A percentile compares a stretch with the other conserved stretches of the same genome.
Conservation (phyloP, 2,888 invertebrate genomes). For the Polydesmus complanatus region DNA sequence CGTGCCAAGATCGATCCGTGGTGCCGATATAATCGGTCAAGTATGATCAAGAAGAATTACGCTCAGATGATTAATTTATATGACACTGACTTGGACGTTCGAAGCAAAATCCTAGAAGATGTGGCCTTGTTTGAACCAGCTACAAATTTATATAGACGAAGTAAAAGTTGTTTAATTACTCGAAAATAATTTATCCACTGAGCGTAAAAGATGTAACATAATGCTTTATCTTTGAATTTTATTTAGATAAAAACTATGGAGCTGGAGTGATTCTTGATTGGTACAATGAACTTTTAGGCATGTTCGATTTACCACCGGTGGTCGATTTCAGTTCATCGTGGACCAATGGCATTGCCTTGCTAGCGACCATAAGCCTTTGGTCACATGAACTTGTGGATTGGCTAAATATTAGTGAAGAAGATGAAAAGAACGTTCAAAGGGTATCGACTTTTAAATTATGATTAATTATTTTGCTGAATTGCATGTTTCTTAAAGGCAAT, state of each 20-base stretch:
- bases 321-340: conserved; percentile 6
- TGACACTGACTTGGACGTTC: conserved; percentile 11
- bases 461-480: background rate
- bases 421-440: conserved; percentile 6
- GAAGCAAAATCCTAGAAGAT: conserved; percentile 4
- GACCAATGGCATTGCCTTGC: conserved; percentile 8
- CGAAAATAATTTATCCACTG: no score
- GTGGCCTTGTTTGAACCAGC: background rate
- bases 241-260: conserved; percentile 7
- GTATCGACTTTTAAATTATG: background rate
- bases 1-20: conserved; percentile 4
- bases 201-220: background rate
- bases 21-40: background rate
- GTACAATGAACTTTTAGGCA: conserved; percentile 5
- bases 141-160: background rate
- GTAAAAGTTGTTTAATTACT: background rate
- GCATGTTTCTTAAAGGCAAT: background rate
- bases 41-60: conserved; percentile 3
- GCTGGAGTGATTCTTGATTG: conserved; percentile 2
- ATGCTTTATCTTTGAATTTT: background rate
- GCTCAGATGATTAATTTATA: conserved; percentile 4
- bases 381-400: conserved; percentile 2
- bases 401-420: conserved; percentile 4
- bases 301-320: conserved; percentile 3
- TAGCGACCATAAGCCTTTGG: conserved; percentile 5